Percentiles rank a stretch among this genome's conserved stretches.
These are phyloP conservation scores for Mirounga angustirostris DNA, from an alignment of 2,113 vertebrate species.

Conservation along the genomic window DNA sequence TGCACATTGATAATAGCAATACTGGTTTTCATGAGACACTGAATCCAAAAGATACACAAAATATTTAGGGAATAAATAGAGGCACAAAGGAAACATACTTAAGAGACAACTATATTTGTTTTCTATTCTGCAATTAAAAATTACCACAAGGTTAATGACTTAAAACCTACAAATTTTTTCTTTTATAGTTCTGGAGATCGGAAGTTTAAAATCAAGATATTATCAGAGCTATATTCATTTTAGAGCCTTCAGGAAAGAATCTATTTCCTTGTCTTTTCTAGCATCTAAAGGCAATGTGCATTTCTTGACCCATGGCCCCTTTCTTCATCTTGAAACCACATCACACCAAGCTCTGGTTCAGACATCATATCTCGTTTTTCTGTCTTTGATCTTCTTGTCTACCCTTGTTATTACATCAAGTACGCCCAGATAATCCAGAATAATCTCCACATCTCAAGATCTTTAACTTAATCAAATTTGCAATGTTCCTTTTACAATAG, in stretches of 20 bases:
- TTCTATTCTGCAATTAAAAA: background rate
- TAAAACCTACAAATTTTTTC: background rate
- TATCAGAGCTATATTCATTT: background rate
- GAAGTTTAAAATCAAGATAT: background rate
- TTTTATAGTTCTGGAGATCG: background rate
- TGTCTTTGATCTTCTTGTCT: background rate
- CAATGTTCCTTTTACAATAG: background rate
- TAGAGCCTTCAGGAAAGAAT: background rate
- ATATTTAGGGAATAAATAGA: background rate
- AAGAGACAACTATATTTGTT: background rate
- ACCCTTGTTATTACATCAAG: background rate
- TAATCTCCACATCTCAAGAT: background rate
- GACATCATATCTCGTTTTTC: background rate
- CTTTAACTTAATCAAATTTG: background rate
- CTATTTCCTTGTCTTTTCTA: background rate
- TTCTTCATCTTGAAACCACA: background rate
- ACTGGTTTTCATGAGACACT: background rate
- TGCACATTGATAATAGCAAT: background rate
- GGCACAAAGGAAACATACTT: background rate
- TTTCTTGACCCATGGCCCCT: background rate
- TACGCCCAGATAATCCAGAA: background rate
- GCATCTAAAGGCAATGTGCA: background rate
- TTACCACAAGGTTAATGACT: background rate
- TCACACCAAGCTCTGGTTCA: background rate
- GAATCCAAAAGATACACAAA: background rate